Conservation (phyloP, 2,797 vertebrate species). For the Staurois parvus region DNA sequence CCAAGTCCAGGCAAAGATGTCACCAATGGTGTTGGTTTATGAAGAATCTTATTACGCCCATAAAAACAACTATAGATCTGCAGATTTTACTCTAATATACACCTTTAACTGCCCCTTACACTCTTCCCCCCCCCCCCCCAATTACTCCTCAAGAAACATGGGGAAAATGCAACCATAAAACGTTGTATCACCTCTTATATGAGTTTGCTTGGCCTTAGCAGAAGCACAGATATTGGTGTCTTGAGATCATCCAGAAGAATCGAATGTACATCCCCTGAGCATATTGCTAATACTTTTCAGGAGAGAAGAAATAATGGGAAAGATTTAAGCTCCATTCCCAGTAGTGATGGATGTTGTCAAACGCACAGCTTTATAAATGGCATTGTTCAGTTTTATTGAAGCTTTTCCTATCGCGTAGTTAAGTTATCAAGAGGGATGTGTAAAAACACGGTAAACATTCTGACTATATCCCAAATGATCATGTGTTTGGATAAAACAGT, state of each 20-base stretch:
- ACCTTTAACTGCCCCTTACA: background rate
- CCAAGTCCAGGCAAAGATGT: too few relatives aligned
- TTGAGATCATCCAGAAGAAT: constrained; percentile 12
- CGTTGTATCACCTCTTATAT: background rate
- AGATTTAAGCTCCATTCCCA: constrained; percentile 14
- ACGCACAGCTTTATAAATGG: constrained; percentile 20
- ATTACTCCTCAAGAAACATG: background rate
- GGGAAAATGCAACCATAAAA: background rate
- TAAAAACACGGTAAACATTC: constrained; percentile 10
- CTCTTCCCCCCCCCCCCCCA: background rate
- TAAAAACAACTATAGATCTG: background rate
- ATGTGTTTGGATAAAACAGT: constrained; percentile 27
- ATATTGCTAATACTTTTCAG: constrained; percentile 5
- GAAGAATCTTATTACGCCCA: too few relatives aligned
- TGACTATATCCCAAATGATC: constrained; percentile 33
- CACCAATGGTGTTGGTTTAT: too few relatives aligned
- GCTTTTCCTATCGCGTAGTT: constrained; percentile 16
- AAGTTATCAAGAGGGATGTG: constrained; percentile 19
- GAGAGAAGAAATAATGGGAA: constrained; percentile 14
- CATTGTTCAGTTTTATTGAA: constrained; percentile 16
- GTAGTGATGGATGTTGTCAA: constrained; percentile 23
- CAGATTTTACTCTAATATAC: too few relatives aligned
- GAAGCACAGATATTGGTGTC: background rate
- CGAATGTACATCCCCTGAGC: constrained; percentile 15
- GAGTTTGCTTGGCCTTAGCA: constrained; percentile 2